phyloP scores from a whole-genome alignment of 1,140 invertebrate genomes.

The Anastrepha ludens region DNA sequence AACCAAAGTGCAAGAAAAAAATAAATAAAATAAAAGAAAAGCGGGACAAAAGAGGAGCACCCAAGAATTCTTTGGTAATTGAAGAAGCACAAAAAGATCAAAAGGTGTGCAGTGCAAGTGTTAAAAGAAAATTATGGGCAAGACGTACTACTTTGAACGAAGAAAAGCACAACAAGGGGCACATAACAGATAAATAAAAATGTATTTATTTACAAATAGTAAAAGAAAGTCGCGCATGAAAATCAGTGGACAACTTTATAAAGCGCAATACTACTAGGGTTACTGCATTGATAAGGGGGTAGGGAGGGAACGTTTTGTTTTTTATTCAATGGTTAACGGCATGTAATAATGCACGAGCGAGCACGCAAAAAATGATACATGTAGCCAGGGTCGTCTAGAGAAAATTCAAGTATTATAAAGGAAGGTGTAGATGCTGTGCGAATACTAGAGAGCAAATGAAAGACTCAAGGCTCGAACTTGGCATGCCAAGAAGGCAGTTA shows the following conservation, averaged over 20 bases:
- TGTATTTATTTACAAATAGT: constrained; percentile 1
- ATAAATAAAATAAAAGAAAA: background rate
- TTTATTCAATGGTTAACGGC: background rate
- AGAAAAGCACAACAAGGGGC: background rate
- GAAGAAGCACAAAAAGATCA: background rate
- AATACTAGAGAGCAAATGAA: background rate
- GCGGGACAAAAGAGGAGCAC: background rate
- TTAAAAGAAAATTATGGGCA: background rate
- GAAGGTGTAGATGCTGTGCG: background rate
- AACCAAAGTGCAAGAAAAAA: background rate
- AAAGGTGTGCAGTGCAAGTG: background rate
- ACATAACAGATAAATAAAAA: background rate
- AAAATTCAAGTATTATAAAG: too few species aligned
- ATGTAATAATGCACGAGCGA: background rate
- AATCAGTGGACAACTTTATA: background rate
- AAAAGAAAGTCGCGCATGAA: constrained; percentile 11
- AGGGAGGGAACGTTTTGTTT: too few species aligned
- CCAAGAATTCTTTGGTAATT: constrained; percentile 15
- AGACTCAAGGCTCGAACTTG: constrained; percentile 32
- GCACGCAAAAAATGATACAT: background rate
- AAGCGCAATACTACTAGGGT: background rate
- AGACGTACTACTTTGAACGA: background rate
- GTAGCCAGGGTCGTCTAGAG: background rate
- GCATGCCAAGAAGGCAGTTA: background rate
- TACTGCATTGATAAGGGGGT: background rate